Evolutionary conservation across 2,888 invertebrate genomes (phyloP), one percentile per base, ranked within the genome.

Genomic region (Nomada ruficornis): DNA sequence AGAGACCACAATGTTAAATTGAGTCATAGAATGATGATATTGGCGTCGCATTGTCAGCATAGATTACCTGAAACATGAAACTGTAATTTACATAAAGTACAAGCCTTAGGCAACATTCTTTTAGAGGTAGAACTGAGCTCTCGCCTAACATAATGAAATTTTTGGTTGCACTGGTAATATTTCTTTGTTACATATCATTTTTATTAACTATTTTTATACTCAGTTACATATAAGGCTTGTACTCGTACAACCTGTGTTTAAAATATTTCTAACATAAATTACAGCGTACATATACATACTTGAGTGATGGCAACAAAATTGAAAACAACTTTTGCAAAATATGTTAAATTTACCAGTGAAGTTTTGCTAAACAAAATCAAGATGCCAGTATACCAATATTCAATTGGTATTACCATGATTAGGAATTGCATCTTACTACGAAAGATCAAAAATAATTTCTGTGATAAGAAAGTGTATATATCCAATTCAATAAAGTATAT

Each of bases 1-100:
- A 95, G 95, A 85, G 96, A 96, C 90, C 96, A 96, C 86, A 96
- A 96, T 88, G 95, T 95, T 44, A 95, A 95, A 89, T 94, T 96
- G 59, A 95, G 96, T 85, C 95, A 96, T 86, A 96, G 95, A 91
- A 94, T 96, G 87, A 96, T 96, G 94, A 70, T 90, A 26, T 80
- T 93, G 4, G 90, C 91, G 20, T 86, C 91, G 36, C 36, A 36
- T 36, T 36, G 36, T 9, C 89, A 91, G 15, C 89, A 84, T 15
- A 89, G 88, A 74, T 2, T 47, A 0, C 29, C 50, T n/a, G 68
- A 70, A 15, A 3, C 75, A 10, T 84, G 63, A 76, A n/a, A 20
- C 54, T 57, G 15, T n/a, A 13, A 36, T 50, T 11, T 59, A 47
- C n/a, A 15, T n/a, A 50, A 59, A 62, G 20, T 81, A 20, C 5